Evolutionary conservation across 2,888 invertebrate species (phyloP), one percentile per base, ranked within the genome.

Genomic region (Nomada fucata): DNA sequence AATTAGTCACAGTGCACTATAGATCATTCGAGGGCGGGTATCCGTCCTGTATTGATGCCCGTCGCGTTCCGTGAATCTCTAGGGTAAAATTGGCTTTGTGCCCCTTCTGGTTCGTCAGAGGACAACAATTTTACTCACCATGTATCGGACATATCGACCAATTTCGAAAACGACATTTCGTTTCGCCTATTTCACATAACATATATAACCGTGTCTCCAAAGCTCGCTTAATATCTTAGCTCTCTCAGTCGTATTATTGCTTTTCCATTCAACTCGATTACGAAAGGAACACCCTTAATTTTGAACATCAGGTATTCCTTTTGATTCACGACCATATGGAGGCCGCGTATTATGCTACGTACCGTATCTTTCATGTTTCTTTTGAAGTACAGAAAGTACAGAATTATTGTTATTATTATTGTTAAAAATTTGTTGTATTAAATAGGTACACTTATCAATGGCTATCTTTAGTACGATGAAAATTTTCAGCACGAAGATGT

Each of bases 11-110:
- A 57, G 53, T 77, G 65, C 57, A 59, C 60, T 11, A 15, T 63
- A 71, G 73, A 83, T 83, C 63, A 63, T 69, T 65, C 36, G 57
- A 44, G 74, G 68, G 53, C 61, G 64, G 59, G 18, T 42, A 76
- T 76, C 13, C 2, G 71, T 72, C 57, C 63, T 36, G 42, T 68
- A 73, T 76, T 44, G 64, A 71, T 52, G 67, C 61, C 60, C 68
- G 29, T 59, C 23, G 80, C 55, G 67, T 76, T 61, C 60, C 73
- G 44, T 20, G 70, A 83, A 80, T 91, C 91, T 91, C 92, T 73
- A 79, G 91, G 89, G 91, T 87, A 86, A 91, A 90, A 92, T 92
- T 91, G 90, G 87, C 89, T 89, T 84, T 79, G 80, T 76, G 81
- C 82, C 79, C 79, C 74, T 72, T 75, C 52, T 74, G 76, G 4